These are phyloP conservation scores for Melinaea menophilus DNA, from an alignment of 2,888 invertebrate species.

Conservation along the genomic window DNA sequence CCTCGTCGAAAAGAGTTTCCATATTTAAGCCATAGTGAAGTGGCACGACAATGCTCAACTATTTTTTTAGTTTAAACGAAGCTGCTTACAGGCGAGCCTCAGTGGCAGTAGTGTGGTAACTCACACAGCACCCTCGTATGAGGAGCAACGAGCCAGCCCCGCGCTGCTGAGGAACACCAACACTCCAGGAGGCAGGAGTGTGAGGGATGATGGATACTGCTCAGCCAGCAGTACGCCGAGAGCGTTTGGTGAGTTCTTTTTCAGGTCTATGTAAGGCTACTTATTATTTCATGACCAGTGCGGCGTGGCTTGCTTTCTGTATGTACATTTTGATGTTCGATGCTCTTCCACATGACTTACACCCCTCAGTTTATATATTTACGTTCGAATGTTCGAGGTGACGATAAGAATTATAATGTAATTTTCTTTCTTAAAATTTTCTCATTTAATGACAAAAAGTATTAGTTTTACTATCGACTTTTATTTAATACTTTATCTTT, in stretches of 20 bases:
- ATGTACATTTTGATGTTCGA: too few relatives aligned
- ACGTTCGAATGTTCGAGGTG: too few relatives aligned
- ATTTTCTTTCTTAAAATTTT: too few relatives aligned
- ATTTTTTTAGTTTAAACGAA: conserved; percentile 3
- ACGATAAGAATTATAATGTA: too few relatives aligned
- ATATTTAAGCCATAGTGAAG: too few relatives aligned
- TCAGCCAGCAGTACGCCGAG: conserved; percentile 82
- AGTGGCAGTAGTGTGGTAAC: conserved; percentile 56
- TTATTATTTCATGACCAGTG: conserved; percentile 6
- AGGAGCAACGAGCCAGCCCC: conserved; percentile 69
- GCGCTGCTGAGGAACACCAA: conserved; percentile 58
- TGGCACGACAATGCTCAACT: too few relatives aligned
- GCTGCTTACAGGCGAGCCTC: conserved; percentile 51
- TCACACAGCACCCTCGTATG: conserved; percentile 69
- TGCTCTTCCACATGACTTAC: too few relatives aligned
- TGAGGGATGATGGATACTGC: conserved; percentile 81
- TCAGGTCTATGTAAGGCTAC: neutral
- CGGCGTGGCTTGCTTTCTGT: neutral
- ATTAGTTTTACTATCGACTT: too few relatives aligned
- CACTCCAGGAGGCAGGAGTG: conserved; percentile 67
- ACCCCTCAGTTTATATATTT: too few relatives aligned
- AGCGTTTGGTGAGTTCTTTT: conserved; percentile 74
- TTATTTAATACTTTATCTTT: too few relatives aligned
- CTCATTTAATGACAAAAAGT: too few relatives aligned
- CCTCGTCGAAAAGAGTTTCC: too few relatives aligned